Percentiles rank a stretch among this genome's conserved stretches.
Evolutionary conservation across 2,113 vertebrate species (phyloP).

Genomic region (Ameiurus melas): DNA sequence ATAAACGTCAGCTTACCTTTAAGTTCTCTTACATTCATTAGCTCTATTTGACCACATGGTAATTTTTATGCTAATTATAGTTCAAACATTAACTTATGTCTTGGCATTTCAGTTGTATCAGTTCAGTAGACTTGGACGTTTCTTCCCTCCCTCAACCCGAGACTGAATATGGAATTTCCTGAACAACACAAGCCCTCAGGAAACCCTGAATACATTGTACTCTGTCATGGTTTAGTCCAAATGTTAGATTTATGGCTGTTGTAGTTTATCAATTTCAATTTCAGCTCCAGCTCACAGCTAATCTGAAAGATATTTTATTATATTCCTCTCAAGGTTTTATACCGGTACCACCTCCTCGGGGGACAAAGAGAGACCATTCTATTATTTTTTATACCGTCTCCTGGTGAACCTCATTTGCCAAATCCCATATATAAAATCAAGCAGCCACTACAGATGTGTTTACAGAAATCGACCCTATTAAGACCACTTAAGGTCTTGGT

Average conservation of each 20-base stretch:
- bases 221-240: slow-evolving; percentile 31
- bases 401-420: slow-evolving; percentile 27
- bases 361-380: slow-evolving; percentile 34
- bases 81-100: neutral
- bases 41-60: neutral
- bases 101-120: neutral
- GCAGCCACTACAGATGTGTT: slow-evolving; percentile 31
- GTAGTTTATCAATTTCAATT: slow-evolving; percentile 63
- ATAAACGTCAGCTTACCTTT: neutral
- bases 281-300: slow-evolving; percentile 53
- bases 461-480: slow-evolving; percentile 3
- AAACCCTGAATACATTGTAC: slow-evolving; percentile 31
- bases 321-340: slow-evolving; percentile 50
- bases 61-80: neutral
- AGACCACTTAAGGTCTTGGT: slow-evolving; percentile 16
- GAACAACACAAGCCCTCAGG: slow-evolving; percentile 17
- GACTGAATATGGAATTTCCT: slow-evolving; percentile 33
- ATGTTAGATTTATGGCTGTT: slow-evolving; percentile 56
- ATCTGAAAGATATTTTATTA: slow-evolving; percentile 58
- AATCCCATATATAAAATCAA: slow-evolving; percentile 26
- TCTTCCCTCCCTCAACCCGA: neutral
- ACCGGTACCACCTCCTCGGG: slow-evolving; percentile 33
- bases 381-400: slow-evolving; percentile 45
- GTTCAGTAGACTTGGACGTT: slow-evolving; percentile 28
- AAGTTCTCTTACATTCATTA: neutral